phyloP scores from a whole-genome alignment of 2,797 vertebrate species.

The Hypotaenidia philippensis region DNA sequence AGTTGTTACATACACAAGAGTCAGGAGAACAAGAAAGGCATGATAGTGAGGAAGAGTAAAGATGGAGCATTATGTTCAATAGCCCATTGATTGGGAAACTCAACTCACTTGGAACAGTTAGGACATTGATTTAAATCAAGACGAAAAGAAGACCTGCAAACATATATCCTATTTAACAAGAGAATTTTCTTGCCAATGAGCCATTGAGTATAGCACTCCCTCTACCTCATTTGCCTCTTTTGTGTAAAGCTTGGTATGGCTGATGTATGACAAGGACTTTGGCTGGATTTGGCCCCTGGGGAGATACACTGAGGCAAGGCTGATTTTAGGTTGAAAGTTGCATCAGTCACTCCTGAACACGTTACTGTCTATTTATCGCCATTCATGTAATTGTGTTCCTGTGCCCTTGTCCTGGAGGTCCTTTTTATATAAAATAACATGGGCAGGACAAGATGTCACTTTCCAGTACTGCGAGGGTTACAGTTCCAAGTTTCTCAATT shows the following conservation, averaged over 20 bases:
- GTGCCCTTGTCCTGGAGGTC: not conserved
- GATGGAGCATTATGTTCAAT: slow-evolving; percentile 17
- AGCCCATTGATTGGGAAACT: slow-evolving; percentile 49
- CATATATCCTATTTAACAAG: slow-evolving; percentile 41
- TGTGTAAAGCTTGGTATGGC: not conserved
- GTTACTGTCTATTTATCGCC: not conserved
- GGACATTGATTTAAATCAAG: slow-evolving; percentile 46
- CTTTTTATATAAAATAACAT: not conserved
- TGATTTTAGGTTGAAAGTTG: not conserved
- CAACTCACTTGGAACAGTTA: slow-evolving; percentile 31
- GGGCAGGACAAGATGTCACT: not conserved
- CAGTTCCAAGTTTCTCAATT: not conserved
- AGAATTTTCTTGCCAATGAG: slow-evolving; percentile 50
- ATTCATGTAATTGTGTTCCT: not conserved
- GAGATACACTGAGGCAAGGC: not conserved
- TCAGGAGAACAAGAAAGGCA: not conserved
- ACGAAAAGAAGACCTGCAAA: not conserved
- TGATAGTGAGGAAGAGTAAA: not conserved
- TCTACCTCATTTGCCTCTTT: not conserved
- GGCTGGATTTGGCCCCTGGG: not conserved
- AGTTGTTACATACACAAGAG: not conserved
- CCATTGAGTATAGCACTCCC: not conserved
- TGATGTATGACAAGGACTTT: not conserved
- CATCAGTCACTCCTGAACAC: not conserved
- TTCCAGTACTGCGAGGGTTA: not conserved